Percentiles rank a stretch among this genome's conserved stretches.
phyloP scores from a whole-genome alignment of 2,888 invertebrate genomes.

The Odontocerum albicorne region DNA sequence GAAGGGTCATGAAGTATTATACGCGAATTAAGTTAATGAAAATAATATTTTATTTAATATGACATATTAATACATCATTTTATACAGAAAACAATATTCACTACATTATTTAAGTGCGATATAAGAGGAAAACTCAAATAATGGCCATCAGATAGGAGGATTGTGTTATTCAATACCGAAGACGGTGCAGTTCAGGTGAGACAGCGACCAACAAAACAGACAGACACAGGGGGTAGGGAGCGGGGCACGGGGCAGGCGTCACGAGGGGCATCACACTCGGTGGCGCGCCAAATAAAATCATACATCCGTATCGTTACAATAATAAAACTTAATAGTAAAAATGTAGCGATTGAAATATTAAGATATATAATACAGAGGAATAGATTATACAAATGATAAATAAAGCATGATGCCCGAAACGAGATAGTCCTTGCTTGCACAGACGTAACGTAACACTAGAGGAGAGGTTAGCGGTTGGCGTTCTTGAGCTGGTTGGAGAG shows the following conservation, averaged over 20 bases:
- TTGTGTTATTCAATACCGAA: too few relatives aligned
- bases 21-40: too few relatives aligned
- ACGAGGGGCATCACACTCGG: constrained; percentile 9
- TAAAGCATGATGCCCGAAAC: constrained; percentile 36
- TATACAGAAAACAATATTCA: too few relatives aligned
- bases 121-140: too few relatives aligned
- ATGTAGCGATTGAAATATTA: constrained; percentile 34
- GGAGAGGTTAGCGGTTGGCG: constrained; percentile 82
- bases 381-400: constrained; percentile 35
- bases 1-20: too few relatives aligned
- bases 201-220: not conserved
- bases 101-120: too few relatives aligned
- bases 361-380: constrained; percentile 36
- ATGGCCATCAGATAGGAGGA: too few relatives aligned
- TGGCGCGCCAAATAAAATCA: constrained; percentile 7
- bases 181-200: too few relatives aligned
- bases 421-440: constrained; percentile 36
- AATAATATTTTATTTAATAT: too few relatives aligned
- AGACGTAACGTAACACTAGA: constrained; percentile 31
- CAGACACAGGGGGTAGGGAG: not conserved
- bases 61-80: too few relatives aligned
- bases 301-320: constrained; percentile 27
- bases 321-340: constrained; percentile 35
- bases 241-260: constrained; percentile 7
- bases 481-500: constrained; percentile 99